Evolutionary conservation across 2,888 invertebrate species (phyloP).

Genomic region (Hoplodrina ambigua): DNA sequence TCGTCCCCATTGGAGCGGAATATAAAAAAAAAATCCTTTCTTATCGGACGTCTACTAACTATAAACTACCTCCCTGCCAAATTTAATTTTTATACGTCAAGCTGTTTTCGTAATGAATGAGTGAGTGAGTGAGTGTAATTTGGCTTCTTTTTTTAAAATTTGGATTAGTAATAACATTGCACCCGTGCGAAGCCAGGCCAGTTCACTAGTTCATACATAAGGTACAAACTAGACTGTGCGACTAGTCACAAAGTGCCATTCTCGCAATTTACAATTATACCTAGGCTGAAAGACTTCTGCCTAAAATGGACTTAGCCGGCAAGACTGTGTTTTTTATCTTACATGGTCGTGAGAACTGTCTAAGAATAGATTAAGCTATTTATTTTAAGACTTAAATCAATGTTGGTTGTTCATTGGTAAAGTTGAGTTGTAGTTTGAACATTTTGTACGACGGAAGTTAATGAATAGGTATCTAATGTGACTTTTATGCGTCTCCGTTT

Average conservation of each 20-base stretch:
- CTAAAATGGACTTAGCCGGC: constrained; percentile 76
- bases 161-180: too few species aligned
- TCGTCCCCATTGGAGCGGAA: too few species aligned
- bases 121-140: too few species aligned
- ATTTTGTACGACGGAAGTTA: not conserved
- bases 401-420: constrained; percentile 19
- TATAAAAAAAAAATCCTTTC: too few species aligned
- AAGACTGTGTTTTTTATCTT: constrained; percentile 58
- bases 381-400: constrained; percentile 45
- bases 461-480: too few species aligned
- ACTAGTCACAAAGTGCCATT: constrained; percentile 25
- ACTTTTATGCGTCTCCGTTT: not conserved
- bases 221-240: constrained; percentile 37
- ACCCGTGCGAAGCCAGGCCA: too few species aligned
- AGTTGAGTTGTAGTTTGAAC: not conserved
- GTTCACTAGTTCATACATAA: constrained; percentile 11
- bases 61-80: too few species aligned
- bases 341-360: constrained; percentile 71
- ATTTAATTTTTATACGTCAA: too few species aligned
- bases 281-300: constrained; percentile 65
- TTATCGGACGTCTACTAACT: too few species aligned
- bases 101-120: too few species aligned
- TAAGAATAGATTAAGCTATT: constrained; percentile 33
- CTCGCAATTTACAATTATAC: constrained; percentile 67
- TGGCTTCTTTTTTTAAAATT: too few species aligned